Evolutionary conservation across 2,888 invertebrate genomes (phyloP).

Genomic region (Beris chalybata): DNA sequence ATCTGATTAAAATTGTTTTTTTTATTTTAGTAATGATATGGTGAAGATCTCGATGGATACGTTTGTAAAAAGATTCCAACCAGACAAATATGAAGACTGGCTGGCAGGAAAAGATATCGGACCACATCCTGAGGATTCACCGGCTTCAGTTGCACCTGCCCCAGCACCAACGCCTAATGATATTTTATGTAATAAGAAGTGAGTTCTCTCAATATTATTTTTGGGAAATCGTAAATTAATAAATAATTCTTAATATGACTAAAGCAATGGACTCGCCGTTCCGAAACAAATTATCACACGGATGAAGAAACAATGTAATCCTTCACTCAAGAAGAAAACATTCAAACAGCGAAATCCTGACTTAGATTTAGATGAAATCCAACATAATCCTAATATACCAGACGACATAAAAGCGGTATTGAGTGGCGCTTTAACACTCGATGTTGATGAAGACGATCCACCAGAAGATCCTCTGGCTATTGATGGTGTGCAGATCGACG

Average conservation of each 20-base stretch:
- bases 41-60: constrained; percentile 99
- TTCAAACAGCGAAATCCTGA: constrained; percentile 57
- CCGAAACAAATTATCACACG: constrained; percentile 47
- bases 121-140: constrained; percentile 89
- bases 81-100: constrained; percentile 88
- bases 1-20: neutral
- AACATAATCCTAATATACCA: constrained; percentile 55
- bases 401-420: constrained; percentile 56
- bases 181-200: constrained; percentile 77
- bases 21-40: constrained; percentile 75
- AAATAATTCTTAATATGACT: neutral
- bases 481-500: constrained; percentile 1
- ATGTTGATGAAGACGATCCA: constrained; percentile 48
- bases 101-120: constrained; percentile 86
- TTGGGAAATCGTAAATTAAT: neutral
- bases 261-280: constrained; percentile 41
- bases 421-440: constrained; percentile 53
- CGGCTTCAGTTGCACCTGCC: constrained; percentile 67
- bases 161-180: constrained; percentile 80
- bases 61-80: constrained; percentile 92
- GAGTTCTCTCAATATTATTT: constrained; percentile 5
- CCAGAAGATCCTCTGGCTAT: constrained; percentile 7
- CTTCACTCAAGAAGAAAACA: constrained; percentile 53
- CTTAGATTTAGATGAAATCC: constrained; percentile 55
- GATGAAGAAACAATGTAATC: constrained; percentile 56